These are phyloP conservation scores for Neosilurus hyrtlii DNA, from an alignment of 2,797 vertebrate species.

Conservation along the genomic window DNA sequence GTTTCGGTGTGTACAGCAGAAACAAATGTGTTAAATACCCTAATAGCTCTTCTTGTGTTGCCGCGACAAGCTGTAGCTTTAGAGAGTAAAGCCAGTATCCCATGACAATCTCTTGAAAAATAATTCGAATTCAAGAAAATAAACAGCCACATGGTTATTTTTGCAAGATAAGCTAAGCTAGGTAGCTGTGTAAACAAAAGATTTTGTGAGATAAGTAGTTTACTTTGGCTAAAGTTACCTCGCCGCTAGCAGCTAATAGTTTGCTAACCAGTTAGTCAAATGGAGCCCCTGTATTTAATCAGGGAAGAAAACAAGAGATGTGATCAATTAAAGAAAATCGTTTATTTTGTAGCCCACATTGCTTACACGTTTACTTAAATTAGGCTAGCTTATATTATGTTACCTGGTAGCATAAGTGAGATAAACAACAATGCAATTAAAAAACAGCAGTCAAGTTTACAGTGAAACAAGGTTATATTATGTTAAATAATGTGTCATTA, in stretches of 20 bases:
- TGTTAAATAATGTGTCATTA: neutral
- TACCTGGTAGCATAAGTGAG: neutral
- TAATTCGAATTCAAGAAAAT: neutral
- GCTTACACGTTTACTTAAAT: neutral
- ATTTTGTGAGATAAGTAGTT: neutral
- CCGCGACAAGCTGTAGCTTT: neutral
- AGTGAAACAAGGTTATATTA: neutral
- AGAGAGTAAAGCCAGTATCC: neutral
- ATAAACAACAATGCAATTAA: neutral
- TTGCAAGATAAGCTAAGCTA: neutral
- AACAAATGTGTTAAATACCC: neutral
- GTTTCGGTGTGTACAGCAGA: neutral
- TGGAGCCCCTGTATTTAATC: neutral
- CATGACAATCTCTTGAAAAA: neutral
- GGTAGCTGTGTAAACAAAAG: neutral
- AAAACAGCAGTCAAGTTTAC: neutral
- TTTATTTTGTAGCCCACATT: neutral
- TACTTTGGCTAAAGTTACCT: neutral
- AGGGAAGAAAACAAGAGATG: neutral
- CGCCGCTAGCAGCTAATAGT: neutral
- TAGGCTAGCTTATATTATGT: neutral
- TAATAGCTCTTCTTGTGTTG: neutral
- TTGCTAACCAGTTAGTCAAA: neutral
- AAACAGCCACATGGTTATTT: neutral
- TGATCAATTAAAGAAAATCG: neutral